Evolutionary conservation across 2,113 vertebrate species (phyloP).

Genomic region (Psephotus haematonotus): DNA sequence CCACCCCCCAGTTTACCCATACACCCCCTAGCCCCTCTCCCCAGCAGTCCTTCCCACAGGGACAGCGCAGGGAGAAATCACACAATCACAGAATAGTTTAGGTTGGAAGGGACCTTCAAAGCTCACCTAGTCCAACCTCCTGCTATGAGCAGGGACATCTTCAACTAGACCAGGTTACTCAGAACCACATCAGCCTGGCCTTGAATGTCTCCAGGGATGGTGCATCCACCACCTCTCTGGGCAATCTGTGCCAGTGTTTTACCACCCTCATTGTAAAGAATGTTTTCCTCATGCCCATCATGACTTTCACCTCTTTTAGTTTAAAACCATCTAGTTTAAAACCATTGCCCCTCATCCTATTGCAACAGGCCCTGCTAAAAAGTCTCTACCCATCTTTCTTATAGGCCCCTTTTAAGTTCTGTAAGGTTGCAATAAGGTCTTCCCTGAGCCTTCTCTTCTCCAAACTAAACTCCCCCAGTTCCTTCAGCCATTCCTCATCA

Average conservation of each 20-base stretch:
- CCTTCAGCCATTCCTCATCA: not conserved
- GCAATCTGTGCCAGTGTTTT: not conserved
- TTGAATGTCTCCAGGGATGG: not conserved
- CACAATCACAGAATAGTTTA: not conserved
- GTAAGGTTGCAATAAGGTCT: not conserved
- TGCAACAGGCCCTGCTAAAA: not conserved
- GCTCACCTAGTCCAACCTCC: not conserved
- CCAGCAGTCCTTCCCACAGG: not conserved
- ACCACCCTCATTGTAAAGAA: not conserved
- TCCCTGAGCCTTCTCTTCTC: not conserved
- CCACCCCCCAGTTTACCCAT: not conserved
- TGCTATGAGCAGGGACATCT: not conserved
- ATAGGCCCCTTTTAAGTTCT: not conserved
- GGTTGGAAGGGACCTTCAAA: not conserved
- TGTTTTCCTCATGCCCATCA: not conserved
- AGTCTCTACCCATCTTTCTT: not conserved
- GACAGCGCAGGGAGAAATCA: rapidly evolving
- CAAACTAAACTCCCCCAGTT: not conserved
- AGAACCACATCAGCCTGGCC: not conserved
- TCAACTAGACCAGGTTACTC: not conserved
- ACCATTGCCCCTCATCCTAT: not conserved
- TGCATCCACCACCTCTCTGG: not conserved
- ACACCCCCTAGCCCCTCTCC: not conserved
- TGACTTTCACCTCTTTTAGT: not conserved
- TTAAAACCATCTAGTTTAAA: not conserved